Percentiles rank a stretch among this genome's conserved stretches.
Evolutionary conservation across 2,797 vertebrate genomes (phyloP).

Genomic region (Myiotriccus ornatus): DNA sequence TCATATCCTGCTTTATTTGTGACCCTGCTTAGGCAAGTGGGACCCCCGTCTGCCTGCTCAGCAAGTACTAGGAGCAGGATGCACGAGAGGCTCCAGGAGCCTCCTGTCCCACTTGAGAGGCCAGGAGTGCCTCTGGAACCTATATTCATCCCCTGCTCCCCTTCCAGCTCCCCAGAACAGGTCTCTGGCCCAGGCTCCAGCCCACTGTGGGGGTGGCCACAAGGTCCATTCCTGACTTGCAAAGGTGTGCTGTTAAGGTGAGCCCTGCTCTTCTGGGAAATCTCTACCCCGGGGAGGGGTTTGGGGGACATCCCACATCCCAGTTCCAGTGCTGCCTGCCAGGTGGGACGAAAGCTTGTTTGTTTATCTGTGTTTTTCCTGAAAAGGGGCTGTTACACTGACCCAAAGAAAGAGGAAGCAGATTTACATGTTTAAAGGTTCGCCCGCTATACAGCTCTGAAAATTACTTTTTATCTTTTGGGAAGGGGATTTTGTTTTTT

Average conservation of each 20-base stretch:
- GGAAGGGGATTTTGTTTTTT: neutral
- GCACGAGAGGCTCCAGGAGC: neutral
- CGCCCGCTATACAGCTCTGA: neutral
- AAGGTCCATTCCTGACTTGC: neutral
- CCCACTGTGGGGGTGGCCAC: neutral
- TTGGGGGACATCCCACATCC: neutral
- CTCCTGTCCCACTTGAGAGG: neutral
- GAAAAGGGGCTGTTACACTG: neutral
- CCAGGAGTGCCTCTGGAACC: neutral
- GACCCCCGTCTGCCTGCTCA: neutral
- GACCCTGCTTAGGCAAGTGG: neutral
- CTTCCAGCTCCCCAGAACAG: neutral
- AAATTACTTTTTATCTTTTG: conserved; percentile 31
- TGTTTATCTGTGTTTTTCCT: neutral
- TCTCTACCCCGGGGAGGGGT: neutral
- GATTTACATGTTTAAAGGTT: neutral
- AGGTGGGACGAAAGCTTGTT: neutral
- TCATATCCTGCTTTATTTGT: neutral
- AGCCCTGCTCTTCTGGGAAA: neutral
- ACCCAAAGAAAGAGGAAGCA: conserved; percentile 24
- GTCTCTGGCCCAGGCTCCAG: neutral
- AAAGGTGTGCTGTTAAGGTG: neutral
- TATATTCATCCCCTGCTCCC: neutral
- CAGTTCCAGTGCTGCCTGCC: neutral
- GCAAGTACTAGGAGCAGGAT: accelerated